These are phyloP conservation scores for Myotis lucifugus DNA, from an alignment of 2,113 vertebrate genomes.

Conservation along the genomic window DNA sequence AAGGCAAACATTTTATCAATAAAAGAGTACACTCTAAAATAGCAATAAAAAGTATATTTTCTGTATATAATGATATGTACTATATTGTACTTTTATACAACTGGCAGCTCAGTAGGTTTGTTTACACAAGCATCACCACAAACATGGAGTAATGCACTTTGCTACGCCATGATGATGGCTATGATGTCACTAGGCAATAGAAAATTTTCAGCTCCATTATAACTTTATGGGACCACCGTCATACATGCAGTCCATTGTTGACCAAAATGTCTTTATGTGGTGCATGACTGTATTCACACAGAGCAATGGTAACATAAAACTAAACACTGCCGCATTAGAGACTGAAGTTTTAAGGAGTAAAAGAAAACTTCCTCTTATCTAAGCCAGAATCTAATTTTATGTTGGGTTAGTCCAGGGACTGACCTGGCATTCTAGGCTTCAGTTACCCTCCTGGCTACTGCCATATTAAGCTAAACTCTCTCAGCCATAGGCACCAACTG, in stretches of 20 bases:
- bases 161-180: neutral
- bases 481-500: neutral
- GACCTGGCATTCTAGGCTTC: neutral
- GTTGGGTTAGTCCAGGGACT: neutral
- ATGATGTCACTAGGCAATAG: neutral
- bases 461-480: neutral
- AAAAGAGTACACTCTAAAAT: neutral
- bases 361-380: neutral
- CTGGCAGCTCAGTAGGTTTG: neutral
- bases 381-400: conserved; percentile 22
- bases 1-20: neutral
- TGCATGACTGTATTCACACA: neutral
- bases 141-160: neutral
- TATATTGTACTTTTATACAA: neutral
- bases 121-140: neutral
- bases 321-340: neutral
- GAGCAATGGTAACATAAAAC: neutral
- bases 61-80: neutral
- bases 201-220: neutral
- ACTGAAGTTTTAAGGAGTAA: neutral
- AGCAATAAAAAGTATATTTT: neutral
- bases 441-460: neutral
- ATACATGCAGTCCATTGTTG: too few relatives aligned
- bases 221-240: neutral
- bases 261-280: too few relatives aligned